Conservation (phyloP, 2,888 invertebrate genomes). For the Nymphalis urticae region DNA sequence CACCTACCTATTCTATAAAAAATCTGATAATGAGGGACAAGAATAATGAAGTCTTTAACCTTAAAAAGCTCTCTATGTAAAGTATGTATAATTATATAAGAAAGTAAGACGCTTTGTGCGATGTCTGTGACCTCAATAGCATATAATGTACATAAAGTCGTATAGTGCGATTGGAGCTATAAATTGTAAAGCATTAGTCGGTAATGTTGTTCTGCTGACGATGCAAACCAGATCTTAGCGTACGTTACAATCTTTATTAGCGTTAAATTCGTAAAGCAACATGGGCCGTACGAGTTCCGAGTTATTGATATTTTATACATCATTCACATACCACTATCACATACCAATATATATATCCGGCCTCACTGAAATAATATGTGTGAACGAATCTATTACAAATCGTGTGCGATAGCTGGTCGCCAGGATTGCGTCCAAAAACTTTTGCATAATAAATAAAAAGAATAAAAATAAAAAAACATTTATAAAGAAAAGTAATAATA, state of each 20-base stretch:
- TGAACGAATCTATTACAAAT: no score
- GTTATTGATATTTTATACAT: background rate
- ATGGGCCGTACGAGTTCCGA: background rate
- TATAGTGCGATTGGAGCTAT: conserved; percentile 3
- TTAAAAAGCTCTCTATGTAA: no score
- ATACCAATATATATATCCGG: background rate
- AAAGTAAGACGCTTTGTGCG: background rate
- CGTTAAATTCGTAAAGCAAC: background rate
- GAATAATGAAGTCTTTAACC: no score
- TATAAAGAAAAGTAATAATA: background rate
- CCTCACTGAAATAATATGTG: no score
- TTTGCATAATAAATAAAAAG: background rate
- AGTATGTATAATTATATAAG: background rate
- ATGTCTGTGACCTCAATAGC: background rate
- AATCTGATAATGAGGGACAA: no score
- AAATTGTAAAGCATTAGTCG: conserved; percentile 18
- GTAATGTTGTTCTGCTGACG: conserved; percentile 16
- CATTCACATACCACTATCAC: background rate
- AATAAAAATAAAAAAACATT: background rate
- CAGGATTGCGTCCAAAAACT: background rate
- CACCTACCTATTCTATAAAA: no score
- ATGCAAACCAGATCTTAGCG: background rate
- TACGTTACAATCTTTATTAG: background rate
- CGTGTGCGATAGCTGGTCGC: no score
- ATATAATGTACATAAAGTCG: background rate